Evolutionary conservation across 1,140 invertebrate genomes (phyloP).

Genomic region (Eupristina koningsbergeri): DNA sequence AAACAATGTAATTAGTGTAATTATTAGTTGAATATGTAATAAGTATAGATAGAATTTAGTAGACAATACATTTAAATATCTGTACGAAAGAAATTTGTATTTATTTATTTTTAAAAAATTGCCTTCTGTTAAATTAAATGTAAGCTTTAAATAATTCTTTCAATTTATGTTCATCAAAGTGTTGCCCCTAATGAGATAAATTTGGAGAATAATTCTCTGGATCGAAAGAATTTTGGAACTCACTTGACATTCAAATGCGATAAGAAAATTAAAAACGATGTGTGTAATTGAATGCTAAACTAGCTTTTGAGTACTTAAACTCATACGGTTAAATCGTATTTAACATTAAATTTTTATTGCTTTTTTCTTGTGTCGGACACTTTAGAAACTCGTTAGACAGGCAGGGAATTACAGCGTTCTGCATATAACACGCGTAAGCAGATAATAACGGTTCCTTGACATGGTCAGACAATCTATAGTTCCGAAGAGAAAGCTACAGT

Average conservation of each 20-base stretch:
- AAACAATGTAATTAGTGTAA: no score
- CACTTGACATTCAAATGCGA: conserved; percentile 24
- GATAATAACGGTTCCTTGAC: conserved; percentile 52
- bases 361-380: conserved; percentile 46
- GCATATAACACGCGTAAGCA: conserved; percentile 50
- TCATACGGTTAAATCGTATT: conserved; percentile 47
- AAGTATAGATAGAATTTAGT: no score
- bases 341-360: conserved; percentile 49
- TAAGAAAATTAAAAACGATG: conserved; percentile 50
- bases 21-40: no score
- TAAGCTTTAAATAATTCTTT: background rate
- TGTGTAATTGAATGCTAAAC: conserved; percentile 51
- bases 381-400: conserved; percentile 53
- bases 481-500: conserved; percentile 48
- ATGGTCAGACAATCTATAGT: conserved; percentile 50
- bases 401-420: conserved; percentile 49
- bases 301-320: conserved; percentile 50
- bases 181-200: background rate
- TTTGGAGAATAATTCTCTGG: background rate
- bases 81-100: no score
- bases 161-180: background rate
- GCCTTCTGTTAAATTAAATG: no score
- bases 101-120: no score
- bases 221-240: conserved; percentile 24
- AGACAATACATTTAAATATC: no score